Evolutionary conservation across 2,113 vertebrate species (phyloP).

Genomic region (Calyptommatus sinebrachiatus): DNA sequence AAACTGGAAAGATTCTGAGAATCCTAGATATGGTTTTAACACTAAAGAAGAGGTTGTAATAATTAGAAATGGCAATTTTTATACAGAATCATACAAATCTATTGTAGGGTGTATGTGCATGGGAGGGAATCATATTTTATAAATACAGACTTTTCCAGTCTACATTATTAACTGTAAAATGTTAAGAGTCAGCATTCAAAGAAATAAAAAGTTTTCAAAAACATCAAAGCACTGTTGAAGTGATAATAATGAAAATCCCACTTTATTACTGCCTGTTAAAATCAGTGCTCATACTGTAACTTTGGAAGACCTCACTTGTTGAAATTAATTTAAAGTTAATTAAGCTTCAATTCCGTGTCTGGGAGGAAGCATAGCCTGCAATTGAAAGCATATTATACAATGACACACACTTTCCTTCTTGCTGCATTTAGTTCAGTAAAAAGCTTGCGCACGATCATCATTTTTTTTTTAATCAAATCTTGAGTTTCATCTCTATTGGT

Average conservation of each 20-base stretch:
- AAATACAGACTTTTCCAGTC: neutral
- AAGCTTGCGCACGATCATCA: neutral
- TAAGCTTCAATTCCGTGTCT: neutral
- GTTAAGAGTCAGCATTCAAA: accelerated
- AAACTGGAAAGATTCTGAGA: neutral
- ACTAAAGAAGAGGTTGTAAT: neutral
- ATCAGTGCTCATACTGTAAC: neutral
- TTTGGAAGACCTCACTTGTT: conserved; percentile 3
- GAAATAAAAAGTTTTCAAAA: neutral
- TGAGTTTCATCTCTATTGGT: neutral
- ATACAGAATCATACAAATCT: neutral
- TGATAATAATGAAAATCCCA: neutral
- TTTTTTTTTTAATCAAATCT: neutral
- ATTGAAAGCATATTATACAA: neutral
- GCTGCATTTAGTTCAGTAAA: neutral
- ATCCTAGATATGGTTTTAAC: neutral
- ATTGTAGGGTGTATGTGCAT: neutral
- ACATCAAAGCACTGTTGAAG: accelerated
- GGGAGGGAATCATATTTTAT: neutral
- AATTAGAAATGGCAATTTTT: neutral
- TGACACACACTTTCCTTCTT: neutral
- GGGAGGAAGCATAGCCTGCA: neutral
- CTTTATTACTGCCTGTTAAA: neutral
- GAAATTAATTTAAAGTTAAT: neutral
- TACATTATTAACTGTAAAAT: neutral